Evolutionary conservation across 2,888 invertebrate genomes (phyloP), one percentile per base, ranked within the genome.

Genomic region (Ectemnius continuus): DNA sequence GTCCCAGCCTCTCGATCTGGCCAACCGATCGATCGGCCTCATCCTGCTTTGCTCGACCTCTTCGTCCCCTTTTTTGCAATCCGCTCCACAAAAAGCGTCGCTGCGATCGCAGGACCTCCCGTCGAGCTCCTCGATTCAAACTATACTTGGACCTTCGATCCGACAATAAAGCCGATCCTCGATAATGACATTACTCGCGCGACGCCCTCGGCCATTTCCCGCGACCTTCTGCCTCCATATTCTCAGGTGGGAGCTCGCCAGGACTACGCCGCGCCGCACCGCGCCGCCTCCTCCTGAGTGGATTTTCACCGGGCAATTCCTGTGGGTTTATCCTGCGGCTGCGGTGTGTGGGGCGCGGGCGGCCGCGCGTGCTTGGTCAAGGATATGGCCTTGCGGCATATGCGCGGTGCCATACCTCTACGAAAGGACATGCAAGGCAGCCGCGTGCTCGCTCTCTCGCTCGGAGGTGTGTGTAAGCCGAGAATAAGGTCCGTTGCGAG

Each of bases 401-500:
- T 45, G 61, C n/a, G 28, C 59, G 46, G 45, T 47, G 46, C 46
- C 26, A 62, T 62, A 62, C 23, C 16, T 23, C 6, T 18, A 52
- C 67, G 61, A 67, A 67, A 67, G 36, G 20, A 60, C 52, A 61
- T 23, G 48, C 67, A 61, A 23, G 36, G 52, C 18, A 28, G 36
- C 36, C 36, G 36, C 36, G 36, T 36, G 36, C 36, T 36, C 11
- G 11, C 36, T 36, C 36, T 36, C 36, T 36, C 8, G 4, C 36
- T 36, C 36, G 1, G 36, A 36, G 36, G 36, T 36, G 36, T 36
- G 64, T 67, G 48, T 61, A 62, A 60, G 36, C 71, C 74, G 69
- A 72, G 66, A 70, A 73, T 67, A 79, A 73, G 76, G 75, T 63
- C 70, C 74, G 73, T 74, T 74, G 81, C 68, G 76, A 8, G 6